Base-by-base conservation (phyloP, 1,140 invertebrate genomes). In the Proctacanthus coquilletti region DNA sequence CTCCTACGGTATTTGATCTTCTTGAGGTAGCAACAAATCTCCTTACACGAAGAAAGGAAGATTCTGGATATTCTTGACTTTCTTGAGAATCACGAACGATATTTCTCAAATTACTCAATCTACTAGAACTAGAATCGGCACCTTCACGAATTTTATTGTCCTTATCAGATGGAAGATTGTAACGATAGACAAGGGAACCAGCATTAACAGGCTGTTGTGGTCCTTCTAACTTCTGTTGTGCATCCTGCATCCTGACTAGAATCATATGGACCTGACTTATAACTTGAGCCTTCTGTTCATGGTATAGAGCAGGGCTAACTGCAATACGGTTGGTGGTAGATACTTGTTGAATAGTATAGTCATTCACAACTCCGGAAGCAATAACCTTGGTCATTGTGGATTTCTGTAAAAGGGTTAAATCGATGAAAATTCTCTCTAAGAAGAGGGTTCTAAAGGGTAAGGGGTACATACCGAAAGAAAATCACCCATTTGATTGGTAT, bases 311-410 rank as follows among this genome's bases (percentile, higher is more conserved):
- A 14, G 74, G 71, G 36, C 61, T 66, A 2, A 72, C 48, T 13
- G 66, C 42, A 29, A 78, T 65, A 35, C 67, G 64, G 48, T 66
- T 71, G 2, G 61, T 68, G 18, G 70, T 72, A 33, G 70, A 65
- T 5, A 71, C 57, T 14, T 72, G 72, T 52, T 77, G 74, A 37
- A 80, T 71, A 9, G 69, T 69, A 42, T 68, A 68, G 9, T 48
- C 52, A 21, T 69, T 59, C 10, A 71, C 60, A 20, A 56, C 63
- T 35, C 70, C 67, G 9, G 64, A 61, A 21, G 72, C 53, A 9
- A 76, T 45, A 18, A 73, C 64, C 21, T 67, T 62, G 21, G 64
- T 69, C 0, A 66, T 50, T 2, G 71, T 68, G 6, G 66, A 60
- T 45, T 68, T 68, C 45, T 63, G 44, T 18, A 54, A 54, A 35